Conservation (phyloP, 2,797 vertebrate genomes). For the Forpus xanthops region DNA sequence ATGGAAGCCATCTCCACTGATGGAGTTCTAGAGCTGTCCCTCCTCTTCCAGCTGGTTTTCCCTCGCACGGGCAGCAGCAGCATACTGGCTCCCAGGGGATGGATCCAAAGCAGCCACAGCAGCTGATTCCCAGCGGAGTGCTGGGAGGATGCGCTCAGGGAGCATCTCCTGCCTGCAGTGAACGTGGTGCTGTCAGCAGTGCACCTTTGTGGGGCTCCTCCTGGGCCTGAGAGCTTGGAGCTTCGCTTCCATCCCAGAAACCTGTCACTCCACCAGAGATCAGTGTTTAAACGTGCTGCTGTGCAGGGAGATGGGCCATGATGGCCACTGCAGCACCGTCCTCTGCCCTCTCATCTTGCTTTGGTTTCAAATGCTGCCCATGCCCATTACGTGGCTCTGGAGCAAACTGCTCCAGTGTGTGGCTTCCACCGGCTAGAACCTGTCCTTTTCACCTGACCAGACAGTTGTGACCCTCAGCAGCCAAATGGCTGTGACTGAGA, state of each 20-base stretch:
- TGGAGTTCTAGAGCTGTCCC: background rate
- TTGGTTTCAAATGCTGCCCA: accelerated
- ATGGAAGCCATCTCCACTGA: background rate
- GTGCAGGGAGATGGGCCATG: background rate
- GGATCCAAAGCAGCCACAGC: background rate
- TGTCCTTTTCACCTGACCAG: accelerated
- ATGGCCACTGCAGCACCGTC: background rate
- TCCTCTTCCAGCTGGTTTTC: background rate
- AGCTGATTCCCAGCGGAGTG: background rate
- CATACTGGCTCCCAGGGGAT: background rate
- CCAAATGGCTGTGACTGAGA: background rate
- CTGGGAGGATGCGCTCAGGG: slow-evolving; percentile 28
- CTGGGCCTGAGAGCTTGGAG: background rate
- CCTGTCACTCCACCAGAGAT: slow-evolving; percentile 50
- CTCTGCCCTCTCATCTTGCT: accelerated
- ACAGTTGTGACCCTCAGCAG: accelerated
- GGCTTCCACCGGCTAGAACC: background rate
- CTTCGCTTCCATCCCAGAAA: slow-evolving; percentile 42
- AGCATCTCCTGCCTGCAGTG: slow-evolving; percentile 30
- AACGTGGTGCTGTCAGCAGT: background rate
- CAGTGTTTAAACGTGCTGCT: background rate
- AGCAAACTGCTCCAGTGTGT: accelerated
- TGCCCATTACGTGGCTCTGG: accelerated
- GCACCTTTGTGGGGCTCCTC: background rate
- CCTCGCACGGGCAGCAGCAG: background rate